A percentile compares a stretch with the other conserved stretches of the same genome.
Evolutionary conservation across 2,888 invertebrate genomes (phyloP).

Genomic region (Habrosyne pyritoides): DNA sequence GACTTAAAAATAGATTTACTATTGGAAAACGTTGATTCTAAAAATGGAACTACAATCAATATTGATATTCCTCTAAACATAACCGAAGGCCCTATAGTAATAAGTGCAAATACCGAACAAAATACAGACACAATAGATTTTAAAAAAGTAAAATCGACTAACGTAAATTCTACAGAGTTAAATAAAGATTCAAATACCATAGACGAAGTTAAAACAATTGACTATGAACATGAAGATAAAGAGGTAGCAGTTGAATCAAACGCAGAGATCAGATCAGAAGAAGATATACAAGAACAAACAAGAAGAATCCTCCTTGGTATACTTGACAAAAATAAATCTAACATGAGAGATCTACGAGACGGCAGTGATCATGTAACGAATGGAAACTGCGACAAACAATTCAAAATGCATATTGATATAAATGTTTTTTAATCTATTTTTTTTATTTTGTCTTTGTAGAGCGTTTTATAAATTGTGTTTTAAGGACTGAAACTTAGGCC

Average conservation of each 20-base stretch:
- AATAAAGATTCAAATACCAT: not conserved
- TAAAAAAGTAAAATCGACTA: too few species aligned
- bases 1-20: not conserved
- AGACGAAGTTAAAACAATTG: not conserved
- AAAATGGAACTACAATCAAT: not conserved
- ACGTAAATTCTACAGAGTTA: not conserved
- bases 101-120: not conserved
- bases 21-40: not conserved
- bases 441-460: not conserved
- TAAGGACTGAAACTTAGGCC: too few species aligned
- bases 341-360: not conserved
- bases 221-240: not conserved
- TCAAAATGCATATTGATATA: not conserved
- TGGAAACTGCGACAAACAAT: not conserved
- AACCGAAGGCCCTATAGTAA: not conserved
- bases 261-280: not conserved
- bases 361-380: not conserved
- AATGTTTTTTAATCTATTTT: not conserved
- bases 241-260: not conserved
- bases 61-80: not conserved
- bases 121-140: not conserved
- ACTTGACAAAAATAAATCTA: not conserved
- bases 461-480: not conserved
- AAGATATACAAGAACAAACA: not conserved
- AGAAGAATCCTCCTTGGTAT: not conserved